A percentile compares a stretch with the other conserved stretches of the same genome.
Conservation (phyloP, 2,797 vertebrate genomes). For the Tapera naevia region DNA sequence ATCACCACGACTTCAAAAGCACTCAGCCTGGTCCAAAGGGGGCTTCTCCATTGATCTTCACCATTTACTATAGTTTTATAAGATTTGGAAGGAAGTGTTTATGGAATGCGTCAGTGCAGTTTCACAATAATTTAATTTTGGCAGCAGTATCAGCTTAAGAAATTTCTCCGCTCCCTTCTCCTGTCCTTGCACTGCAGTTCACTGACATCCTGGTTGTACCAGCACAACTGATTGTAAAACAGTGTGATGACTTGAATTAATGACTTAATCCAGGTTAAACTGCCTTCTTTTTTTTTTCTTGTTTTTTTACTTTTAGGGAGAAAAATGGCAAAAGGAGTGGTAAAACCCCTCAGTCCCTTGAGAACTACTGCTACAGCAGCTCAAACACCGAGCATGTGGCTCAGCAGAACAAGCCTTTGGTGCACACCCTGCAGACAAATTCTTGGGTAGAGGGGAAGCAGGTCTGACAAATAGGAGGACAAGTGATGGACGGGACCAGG, state of each 20-base stretch:
- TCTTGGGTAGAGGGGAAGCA: not conserved
- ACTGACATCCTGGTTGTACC: not conserved
- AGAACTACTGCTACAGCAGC: not conserved
- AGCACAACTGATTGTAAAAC: slow-evolving; percentile 33
- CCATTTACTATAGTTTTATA: not conserved
- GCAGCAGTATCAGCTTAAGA: slow-evolving; percentile 21
- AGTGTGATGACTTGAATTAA: not conserved
- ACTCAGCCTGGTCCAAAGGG: not conserved
- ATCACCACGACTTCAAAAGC: not conserved
- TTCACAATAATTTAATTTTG: slow-evolving; percentile 46
- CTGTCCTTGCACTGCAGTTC: not conserved
- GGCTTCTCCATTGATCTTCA: not conserved
- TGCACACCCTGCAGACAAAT: rapidly evolving
- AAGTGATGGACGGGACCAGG: not conserved
- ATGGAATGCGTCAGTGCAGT: not conserved
- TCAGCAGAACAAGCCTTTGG: not conserved
- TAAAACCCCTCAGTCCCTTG: not conserved
- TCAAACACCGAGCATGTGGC: rapidly evolving
- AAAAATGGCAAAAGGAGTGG: not conserved
- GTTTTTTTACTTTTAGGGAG: not conserved
- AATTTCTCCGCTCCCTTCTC: slow-evolving; percentile 5
- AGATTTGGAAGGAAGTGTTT: not conserved
- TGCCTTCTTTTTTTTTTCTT: not conserved
- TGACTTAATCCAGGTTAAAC: not conserved
- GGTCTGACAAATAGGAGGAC: not conserved